A percentile compares a stretch with the other conserved stretches of the same genome.
Evolutionary conservation across 2,113 vertebrate species (phyloP).

Genomic region (Indicator maculatus): DNA sequence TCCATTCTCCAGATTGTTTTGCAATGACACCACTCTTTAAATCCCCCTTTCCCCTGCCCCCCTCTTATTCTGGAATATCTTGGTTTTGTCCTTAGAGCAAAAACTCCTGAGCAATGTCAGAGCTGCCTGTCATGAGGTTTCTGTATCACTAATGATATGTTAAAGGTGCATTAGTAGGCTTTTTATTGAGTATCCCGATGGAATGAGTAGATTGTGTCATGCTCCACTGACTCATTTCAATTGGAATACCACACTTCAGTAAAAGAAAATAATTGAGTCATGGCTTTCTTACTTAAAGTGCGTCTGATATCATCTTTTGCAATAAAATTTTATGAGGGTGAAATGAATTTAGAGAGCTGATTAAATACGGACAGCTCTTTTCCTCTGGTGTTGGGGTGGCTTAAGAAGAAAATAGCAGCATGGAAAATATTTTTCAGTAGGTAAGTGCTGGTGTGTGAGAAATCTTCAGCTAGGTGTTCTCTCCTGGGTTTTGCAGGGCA

Average conservation of each 20-base stretch:
- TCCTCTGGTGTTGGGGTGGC: neutral
- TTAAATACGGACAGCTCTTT: conserved; percentile 36
- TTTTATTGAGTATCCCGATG: conserved; percentile 58
- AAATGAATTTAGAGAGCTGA: conserved; percentile 54
- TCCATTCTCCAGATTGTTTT: neutral
- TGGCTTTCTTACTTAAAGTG: conserved; percentile 58
- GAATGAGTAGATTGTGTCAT: conserved; percentile 59
- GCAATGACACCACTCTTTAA: neutral
- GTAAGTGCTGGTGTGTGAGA: neutral
- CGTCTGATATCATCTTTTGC: conserved; percentile 57
- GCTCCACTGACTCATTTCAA: conserved; percentile 63
- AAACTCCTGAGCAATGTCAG: conserved; percentile 12
- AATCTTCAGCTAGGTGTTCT: neutral
- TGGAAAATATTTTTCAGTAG: neutral
- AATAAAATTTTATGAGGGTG: conserved; percentile 61
- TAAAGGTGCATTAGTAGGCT: conserved; percentile 35
- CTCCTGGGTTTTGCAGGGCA: neutral
- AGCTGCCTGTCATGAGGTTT: neutral
- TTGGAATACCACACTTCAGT: conserved; percentile 61
- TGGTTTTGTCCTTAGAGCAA: neutral
- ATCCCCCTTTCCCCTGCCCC: fast-evolving
- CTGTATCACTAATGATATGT: neutral
- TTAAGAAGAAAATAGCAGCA: neutral
- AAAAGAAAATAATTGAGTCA: conserved; percentile 67
- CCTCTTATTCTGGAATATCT: neutral